Base-by-base conservation (phyloP, 2,888 invertebrate genomes). In the Lissocephala sabroskyi region DNA sequence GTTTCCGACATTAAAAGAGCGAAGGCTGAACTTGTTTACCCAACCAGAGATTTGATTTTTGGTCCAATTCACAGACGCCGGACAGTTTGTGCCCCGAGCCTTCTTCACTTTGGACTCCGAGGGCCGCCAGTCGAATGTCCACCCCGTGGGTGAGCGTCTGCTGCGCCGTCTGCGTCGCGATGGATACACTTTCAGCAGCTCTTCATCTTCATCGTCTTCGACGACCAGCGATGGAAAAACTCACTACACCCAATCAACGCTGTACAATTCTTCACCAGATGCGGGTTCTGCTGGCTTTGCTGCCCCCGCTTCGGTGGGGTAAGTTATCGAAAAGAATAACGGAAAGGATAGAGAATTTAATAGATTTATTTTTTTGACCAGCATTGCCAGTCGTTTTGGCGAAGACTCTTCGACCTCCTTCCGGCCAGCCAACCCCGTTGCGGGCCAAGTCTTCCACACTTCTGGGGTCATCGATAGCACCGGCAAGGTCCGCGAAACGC, bases 81-180 rank as follows among this genome's bases (percentile, higher is more conserved):
- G 80, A 1, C 75, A 76, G 26, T 82, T 81, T 17, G 59, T 84
- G 39, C 82, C 82, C 1, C 68, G 74, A 26, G 74, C 82, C 9
- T 75, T 80, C 58, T 82, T 74, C 45, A 83, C 68, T 2, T 39
- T 82, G 47, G 83, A 82, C 45, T 45, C 79, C 2, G 59, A 81
- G 49, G 82, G 82, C 3, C 82, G 74, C 42, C 79, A 68, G 35
- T 84, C 82, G 10, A 52, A 66, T 52, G 54, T 81, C 9, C 74
- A 75, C 48, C 62, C 75, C 7, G 75, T 82, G 7, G 82, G 65
- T 49, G 70, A 58, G 13, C 76, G 74, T 45, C 62, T 84, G 53
- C 56, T 80, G 55, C 75, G 67, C 36, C 80, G 80, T 48, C 42
- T 80, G 52, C 80, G 80, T 39, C 78, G 80, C 29, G 65, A 80